phyloP scores from a whole-genome alignment of 2,113 vertebrate genomes.

The Megaptera novaeangliae region DNA sequence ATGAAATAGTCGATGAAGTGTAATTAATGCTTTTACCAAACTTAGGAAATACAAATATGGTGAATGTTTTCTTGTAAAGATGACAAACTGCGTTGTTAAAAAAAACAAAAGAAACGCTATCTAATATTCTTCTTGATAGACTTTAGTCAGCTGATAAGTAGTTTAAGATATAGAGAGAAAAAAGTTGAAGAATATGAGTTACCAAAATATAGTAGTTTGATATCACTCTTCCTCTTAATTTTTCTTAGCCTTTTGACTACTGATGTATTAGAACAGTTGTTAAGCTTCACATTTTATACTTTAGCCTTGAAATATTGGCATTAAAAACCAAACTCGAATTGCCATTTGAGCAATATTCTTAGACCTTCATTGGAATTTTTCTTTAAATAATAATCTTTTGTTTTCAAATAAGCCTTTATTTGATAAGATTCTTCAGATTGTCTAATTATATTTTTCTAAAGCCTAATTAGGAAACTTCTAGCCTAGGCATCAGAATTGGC shows the following conservation, averaged over 20 bases:
- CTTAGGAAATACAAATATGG: background rate
- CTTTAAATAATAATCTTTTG: background rate
- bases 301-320: background rate
- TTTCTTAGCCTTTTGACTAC: constrained; percentile 29
- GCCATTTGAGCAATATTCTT: background rate
- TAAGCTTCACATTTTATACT: background rate
- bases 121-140: background rate
- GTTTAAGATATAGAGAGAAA: background rate
- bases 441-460: background rate
- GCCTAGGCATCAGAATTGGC: background rate
- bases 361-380: background rate
- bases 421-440: background rate
- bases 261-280: background rate
- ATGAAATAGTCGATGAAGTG: background rate
- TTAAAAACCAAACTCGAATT: background rate
- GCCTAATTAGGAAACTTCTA: background rate
- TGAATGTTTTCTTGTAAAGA: background rate
- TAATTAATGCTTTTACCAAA: constrained; percentile 16
- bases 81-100: background rate
- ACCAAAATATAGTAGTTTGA: background rate
- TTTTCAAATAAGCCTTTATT: background rate
- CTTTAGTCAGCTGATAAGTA: background rate
- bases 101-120: background rate
- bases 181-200: background rate
- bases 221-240: background rate